Base-by-base conservation (phyloP, 35 echinoderm and acorn worm species). In the Heliocidaris tuberculata region DNA sequence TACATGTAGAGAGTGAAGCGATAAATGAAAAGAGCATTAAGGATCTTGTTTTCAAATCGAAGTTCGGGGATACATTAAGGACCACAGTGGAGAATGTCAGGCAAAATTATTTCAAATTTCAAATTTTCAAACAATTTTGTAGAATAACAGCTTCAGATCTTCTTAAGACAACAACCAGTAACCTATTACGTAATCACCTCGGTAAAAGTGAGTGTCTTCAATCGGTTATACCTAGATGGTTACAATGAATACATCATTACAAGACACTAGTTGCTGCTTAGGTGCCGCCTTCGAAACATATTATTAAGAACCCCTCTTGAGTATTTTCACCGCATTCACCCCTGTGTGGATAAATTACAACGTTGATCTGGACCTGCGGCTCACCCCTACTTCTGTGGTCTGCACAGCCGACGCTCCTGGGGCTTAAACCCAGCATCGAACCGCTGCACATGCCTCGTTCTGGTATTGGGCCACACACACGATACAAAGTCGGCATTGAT, bases 321-420 rank as follows among this genome's bases (percentile, higher is more conserved):
- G 8, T n/a, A 78, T 78, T 78, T 7, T 78, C 8, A 89, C 87
- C 32, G 29, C 12, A 32, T n/a, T 89, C 30, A 19, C 87, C 87
- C 31, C 87, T 89, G 6, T 89, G 47, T 89, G 87, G 87, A 89
- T 89, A 48, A 89, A 89, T 89, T 89, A 89, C 87, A 89, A 47
- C 24, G 11, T n/a, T 89, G 87, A 89, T 89, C 87, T 31, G 32
- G 31, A 47, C 87, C 87, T 35, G 32, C 87, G 87, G 87, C 87
- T 89, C 87, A 89, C 87, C 87, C 87, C 87, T 89, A 48, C 47
- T 89, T 89, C 87, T 89, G 87, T 89, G 87, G 87, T 89, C 87
- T 32, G 47, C 87, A 5, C 87, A 89, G 87, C 87, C 87, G 87
- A 89, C 87, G 87, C 87, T 89, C 87, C 12, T 30, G 87, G 87